These are phyloP conservation scores for Bombus fervidus DNA, from an alignment of 1,140 invertebrate genomes.

Conservation along the genomic window DNA sequence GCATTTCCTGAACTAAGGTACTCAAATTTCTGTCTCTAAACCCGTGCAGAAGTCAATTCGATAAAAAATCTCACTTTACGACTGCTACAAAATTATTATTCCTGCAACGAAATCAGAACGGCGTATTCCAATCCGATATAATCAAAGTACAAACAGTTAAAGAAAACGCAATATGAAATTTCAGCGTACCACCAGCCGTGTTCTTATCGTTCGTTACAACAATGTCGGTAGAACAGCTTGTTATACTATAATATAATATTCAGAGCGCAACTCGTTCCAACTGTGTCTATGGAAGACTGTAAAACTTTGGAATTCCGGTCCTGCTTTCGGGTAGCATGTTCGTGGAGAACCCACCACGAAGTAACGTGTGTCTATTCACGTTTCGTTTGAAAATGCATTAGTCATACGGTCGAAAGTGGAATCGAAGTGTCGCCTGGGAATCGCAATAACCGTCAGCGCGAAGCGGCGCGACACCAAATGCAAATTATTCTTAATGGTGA, in stretches of 20 bases:
- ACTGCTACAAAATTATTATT: not conserved
- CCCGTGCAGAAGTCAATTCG: too few relatives aligned
- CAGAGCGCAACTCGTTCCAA: not conserved
- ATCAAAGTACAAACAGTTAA: slow-evolving; percentile 1
- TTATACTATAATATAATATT: slow-evolving; percentile 7
- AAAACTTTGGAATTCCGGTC: not conserved
- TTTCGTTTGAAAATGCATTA: slow-evolving; percentile 33
- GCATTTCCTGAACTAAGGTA: not conserved
- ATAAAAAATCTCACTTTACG: not conserved
- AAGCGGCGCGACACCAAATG: slow-evolving; percentile 36
- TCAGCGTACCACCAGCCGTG: not conserved
- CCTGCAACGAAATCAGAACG: not conserved
- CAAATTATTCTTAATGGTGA: slow-evolving; percentile 45
- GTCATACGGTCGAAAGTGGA: slow-evolving; percentile 17
- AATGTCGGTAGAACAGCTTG: not conserved
- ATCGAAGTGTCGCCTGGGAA: slow-evolving; percentile 31
- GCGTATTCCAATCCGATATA: not conserved
- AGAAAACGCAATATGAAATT: not conserved
- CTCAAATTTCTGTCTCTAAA: not conserved
- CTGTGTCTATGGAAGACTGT: not conserved
- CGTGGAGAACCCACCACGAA: not conserved
- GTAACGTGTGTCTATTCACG: not conserved
- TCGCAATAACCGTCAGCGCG: slow-evolving; percentile 38
- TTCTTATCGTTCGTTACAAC: not conserved
- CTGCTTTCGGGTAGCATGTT: too few relatives aligned